Percentiles rank a stretch among this genome's conserved stretches.
Conservation (phyloP, 2,113 vertebrate species). For the Gymnogyps californianus region DNA sequence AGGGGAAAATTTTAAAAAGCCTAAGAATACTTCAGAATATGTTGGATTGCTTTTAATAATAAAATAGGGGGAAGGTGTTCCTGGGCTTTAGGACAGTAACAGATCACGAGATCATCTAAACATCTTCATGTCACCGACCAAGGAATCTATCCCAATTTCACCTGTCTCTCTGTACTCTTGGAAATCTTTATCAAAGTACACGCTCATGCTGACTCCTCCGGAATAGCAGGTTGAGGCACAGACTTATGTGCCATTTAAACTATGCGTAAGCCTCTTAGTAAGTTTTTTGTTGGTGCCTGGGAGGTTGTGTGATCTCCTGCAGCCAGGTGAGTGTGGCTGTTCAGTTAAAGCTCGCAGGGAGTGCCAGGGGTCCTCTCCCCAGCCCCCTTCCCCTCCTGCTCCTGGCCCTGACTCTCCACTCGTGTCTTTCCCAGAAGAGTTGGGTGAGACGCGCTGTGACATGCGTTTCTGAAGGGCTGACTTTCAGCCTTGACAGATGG, state of each 20-base stretch:
- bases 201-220: fast-evolving
- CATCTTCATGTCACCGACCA: not conserved
- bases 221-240: not conserved
- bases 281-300: not conserved
- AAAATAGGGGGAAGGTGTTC: not conserved
- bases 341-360: not conserved
- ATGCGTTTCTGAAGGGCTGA: not conserved
- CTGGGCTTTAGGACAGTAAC: not conserved
- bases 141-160: not conserved
- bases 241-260: not conserved
- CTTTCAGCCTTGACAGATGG: slow-evolving; percentile 15
- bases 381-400: fast-evolving
- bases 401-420: not conserved
- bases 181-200: not conserved
- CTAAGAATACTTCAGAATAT: not conserved
- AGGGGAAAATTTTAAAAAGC: not conserved
- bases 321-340: fast-evolving
- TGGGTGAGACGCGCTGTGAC: not conserved
- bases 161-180: not conserved
- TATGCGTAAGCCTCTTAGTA: not conserved
- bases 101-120: not conserved
- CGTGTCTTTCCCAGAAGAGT: not conserved
- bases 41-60: not conserved
- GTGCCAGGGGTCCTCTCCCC: not conserved
- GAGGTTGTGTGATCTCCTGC: not conserved